Percentiles rank a stretch among this genome's conserved stretches.
Evolutionary conservation across 1,140 invertebrate species (phyloP).

Genomic region (Zaprionus tsacasi): DNA sequence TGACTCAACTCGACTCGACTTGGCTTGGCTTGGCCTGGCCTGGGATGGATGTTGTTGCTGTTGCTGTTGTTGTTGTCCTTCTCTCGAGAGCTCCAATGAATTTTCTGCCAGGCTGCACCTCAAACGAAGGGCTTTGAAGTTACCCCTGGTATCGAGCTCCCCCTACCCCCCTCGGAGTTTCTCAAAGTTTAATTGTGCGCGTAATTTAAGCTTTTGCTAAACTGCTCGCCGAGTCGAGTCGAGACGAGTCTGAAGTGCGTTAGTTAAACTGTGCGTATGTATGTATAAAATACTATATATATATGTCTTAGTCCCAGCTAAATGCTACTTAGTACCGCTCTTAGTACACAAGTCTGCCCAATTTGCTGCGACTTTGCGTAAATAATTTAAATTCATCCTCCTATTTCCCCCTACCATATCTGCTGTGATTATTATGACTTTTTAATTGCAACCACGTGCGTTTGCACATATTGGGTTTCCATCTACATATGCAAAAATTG

Average conservation of each 20-base stretch:
- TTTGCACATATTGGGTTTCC: constrained; percentile 18
- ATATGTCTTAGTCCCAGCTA: constrained; percentile 10
- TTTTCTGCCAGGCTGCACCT: constrained; percentile 79
- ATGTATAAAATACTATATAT: neutral
- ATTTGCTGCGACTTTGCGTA: constrained; percentile 2
- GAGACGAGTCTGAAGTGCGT: constrained; percentile 14
- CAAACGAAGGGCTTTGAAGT: constrained; percentile 78
- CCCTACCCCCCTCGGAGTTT: constrained; percentile 47
- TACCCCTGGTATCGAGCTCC: constrained; percentile 23
- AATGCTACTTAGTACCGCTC: constrained; percentile 3
- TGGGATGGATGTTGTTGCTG: neutral
- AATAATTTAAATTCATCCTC: neutral
- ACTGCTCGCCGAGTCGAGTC: constrained; percentile 9
- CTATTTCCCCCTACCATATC: neutral
- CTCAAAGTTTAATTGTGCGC: constrained; percentile 80
- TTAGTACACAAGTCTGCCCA: neutral
- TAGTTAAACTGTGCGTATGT: constrained; percentile 54
- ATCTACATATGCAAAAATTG: neutral
- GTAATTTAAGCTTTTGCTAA: constrained; percentile 75
- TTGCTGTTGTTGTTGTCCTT: neutral
- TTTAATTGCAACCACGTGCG: constrained; percentile 50
- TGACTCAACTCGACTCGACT: neutral
- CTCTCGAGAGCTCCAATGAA: constrained; percentile 60
- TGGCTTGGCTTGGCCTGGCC: neutral
- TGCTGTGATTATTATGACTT: constrained; percentile 52